Percentiles rank a stretch among this genome's conserved stretches.
These are phyloP conservation scores for Alligator mississippiensis DNA, from an alignment of 2,113 vertebrate genomes.

Conservation along the genomic window DNA sequence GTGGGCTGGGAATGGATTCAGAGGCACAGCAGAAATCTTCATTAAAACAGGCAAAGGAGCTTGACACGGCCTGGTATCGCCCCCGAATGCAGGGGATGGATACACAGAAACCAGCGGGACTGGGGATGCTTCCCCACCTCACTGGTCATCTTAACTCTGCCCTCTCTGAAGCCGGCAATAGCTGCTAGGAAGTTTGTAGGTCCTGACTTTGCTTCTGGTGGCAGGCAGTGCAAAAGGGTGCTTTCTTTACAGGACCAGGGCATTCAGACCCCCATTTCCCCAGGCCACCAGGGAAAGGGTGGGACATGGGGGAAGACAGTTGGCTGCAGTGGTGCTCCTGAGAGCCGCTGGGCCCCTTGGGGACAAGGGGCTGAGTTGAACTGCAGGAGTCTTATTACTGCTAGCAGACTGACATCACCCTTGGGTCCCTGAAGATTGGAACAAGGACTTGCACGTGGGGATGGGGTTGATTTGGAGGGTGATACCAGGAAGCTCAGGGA, in stretches of 20 bases:
- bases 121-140: background rate
- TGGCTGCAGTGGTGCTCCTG: too few species aligned
- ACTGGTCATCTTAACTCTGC: background rate
- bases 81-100: background rate
- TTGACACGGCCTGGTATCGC: background rate
- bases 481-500: too few species aligned
- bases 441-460: too few species aligned
- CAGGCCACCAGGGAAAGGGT: too few species aligned
- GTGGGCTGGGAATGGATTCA: constrained; percentile 34
- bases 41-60: background rate
- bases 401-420: too few species aligned
- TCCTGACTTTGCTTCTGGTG: background rate
- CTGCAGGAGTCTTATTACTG: too few species aligned
- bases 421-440: too few species aligned
- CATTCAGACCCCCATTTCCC: too few species aligned
- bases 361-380: too few species aligned
- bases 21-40: constrained; percentile 9
- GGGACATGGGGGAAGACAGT: too few species aligned
- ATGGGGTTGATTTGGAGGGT: too few species aligned
- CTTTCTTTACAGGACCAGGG: background rate
- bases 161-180: rapidly evolving
- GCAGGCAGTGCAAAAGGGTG: background rate
- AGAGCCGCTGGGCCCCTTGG: too few species aligned
- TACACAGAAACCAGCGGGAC: background rate
- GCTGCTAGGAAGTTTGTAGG: rapidly evolving